Evolutionary conservation across 2,113 vertebrate species (phyloP), one percentile per base, ranked within the genome.

Genomic region (Hystrix brachyura): DNA sequence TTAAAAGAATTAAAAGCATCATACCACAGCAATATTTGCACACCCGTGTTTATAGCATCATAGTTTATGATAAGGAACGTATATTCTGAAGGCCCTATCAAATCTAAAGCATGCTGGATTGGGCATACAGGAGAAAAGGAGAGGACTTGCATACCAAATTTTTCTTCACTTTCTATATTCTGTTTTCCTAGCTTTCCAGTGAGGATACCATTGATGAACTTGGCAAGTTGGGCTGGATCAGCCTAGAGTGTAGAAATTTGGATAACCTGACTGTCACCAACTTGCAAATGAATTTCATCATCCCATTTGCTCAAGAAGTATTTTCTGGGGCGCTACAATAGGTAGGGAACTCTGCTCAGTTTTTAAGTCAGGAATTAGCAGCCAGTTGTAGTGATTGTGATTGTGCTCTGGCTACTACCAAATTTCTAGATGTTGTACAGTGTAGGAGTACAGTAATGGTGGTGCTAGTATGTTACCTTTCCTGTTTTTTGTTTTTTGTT

Each of bases 181-280:
- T 67, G 57, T 87, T 79, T 51, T 84, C 29, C 51, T 27, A 87
- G 65, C 55, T 19, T 92, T 15, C 57, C 57, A 55, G 1, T n/a
- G 46, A 94, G 74, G 27, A 83, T 38, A 51, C 13, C 34, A 13
- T 87, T 78, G 55, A 27, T 79, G 48, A 55, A 82, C 34, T 48
- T 88, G 29, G 43, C 25, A 94, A 27, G 6, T 21, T 67, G 19
- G 21, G 3, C 29, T 88, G 65, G 34, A 76, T 69, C 91, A 48
- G 85, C 71, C n/a, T 43, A 93, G n/a, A 85, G 14, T 93, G 13
- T 57, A 80, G 57, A 80, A 92, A 91, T 91, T 80, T 80, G 38
- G 67, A n/a, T 85, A 81, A 93, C 87, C 62, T 90, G 82, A 92
- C 87, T 78, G 18, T 72, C 86, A 86, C 34, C 64, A 87, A 53